Conservation (phyloP, 2,113 vertebrate genomes). For the Sturnus vulgaris region DNA sequence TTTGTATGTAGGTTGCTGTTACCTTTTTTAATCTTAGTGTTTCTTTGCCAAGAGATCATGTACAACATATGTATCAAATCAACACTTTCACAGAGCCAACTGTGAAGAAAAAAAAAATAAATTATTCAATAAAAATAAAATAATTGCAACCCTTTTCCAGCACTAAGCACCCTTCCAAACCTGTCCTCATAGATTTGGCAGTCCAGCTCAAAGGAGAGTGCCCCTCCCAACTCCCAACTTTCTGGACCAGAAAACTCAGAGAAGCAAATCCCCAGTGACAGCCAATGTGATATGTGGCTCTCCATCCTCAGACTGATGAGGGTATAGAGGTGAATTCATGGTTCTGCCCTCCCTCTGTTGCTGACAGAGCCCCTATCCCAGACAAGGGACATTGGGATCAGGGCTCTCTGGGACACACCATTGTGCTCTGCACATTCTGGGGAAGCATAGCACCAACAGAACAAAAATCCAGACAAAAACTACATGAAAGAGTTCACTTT, state of each 20-base stretch:
- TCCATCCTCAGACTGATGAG: not conserved
- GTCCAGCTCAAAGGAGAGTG: not conserved
- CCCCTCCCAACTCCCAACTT: not conserved
- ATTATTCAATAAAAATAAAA: not conserved
- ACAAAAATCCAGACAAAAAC: not conserved
- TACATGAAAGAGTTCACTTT: not conserved
- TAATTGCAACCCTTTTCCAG: not conserved
- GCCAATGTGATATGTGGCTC: not conserved
- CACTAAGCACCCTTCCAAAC: not conserved
- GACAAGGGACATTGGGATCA: not conserved
- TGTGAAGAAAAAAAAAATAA: not conserved
- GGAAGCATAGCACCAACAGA: not conserved
- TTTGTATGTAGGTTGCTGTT: constrained; percentile 19
- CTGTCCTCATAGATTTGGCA: not conserved
- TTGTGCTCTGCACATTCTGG: not conserved
- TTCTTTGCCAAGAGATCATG: constrained; percentile 28
- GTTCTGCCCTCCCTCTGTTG: not conserved
- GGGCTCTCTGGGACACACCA: not conserved
- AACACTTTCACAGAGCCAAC: not conserved
- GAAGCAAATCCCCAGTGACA: not conserved
- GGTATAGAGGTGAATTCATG: accelerated
- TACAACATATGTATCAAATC: constrained; percentile 31
- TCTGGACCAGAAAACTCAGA: not conserved
- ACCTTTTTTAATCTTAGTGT: not conserved
- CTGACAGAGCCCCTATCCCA: not conserved